Base-by-base conservation (phyloP, 1,140 invertebrate genomes). In the Pygmarrhopalites habei region DNA sequence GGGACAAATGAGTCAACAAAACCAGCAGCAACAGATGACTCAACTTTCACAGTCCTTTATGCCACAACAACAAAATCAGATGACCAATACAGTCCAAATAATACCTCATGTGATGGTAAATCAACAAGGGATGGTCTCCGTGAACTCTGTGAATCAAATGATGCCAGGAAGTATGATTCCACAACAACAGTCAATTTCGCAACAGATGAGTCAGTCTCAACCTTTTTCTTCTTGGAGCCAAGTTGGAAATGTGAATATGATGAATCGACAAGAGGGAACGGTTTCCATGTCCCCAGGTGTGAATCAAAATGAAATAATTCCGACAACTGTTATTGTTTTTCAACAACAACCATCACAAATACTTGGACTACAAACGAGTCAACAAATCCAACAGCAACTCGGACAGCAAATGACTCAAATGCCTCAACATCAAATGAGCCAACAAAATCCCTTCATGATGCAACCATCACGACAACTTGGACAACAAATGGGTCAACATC, bases 191-290 rank as follows among this genome's bases (percentile, higher is more conserved):
- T n/a, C n/a, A n/a, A 28, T 49, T 60, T 28, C 25, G 19, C 35
- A 43, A 39, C 65, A 66, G 51, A 7, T 44, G 5, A 30, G 39
- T 14, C 10, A 25, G 10, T 12, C n/a, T 23, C 39, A 43, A 29
- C 3, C 21, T 2, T 28, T 25, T 7, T 35, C 55, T 17, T 56
- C n/a, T n/a, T n/a, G n/a, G n/a, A n/a, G n/a, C n/a, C n/a, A n/a
- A n/a, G n/a, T n/a, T n/a, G n/a, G n/a, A n/a, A n/a, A n/a, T n/a
- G n/a, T n/a, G n/a, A n/a, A n/a, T n/a, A n/a, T n/a, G n/a, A n/a
- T n/a, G n/a, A n/a, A 61, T 17, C 44, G 49, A 28, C 64, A 7
- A 21, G 28, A 66, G n/a, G n/a, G n/a, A n/a, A 23, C 44, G 52
- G 35, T 21, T 19, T 32, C 55, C 10, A 53, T n/a, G 17, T 12